A percentile compares a stretch with the other conserved stretches of the same genome.
These are phyloP conservation scores for Eupristina koningsbergeri DNA, from an alignment of 1,140 invertebrate genomes.

Conservation along the genomic window DNA sequence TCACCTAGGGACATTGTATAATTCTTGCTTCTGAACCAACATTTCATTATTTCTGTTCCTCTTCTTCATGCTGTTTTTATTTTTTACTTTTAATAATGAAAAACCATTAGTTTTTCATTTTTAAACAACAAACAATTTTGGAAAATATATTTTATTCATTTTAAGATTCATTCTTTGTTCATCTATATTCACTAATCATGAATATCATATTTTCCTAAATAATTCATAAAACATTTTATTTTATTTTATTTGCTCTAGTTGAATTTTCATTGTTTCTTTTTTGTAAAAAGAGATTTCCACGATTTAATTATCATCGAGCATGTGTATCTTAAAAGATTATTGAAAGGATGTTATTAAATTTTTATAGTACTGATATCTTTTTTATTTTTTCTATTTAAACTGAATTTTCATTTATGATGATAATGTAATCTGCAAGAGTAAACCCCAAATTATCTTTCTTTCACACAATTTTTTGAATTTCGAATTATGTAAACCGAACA, in stretches of 20 bases:
- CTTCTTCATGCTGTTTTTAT: constrained; percentile 11
- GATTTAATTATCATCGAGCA: constrained; percentile 26
- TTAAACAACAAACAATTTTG: not conserved
- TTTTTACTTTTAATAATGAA: not conserved
- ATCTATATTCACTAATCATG: not conserved
- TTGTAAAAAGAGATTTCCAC: not conserved
- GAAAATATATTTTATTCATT: not conserved
- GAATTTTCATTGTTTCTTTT: not conserved
- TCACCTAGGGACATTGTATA: not conserved
- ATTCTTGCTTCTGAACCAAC: constrained; percentile 9
- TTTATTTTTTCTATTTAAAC: constrained; percentile 32
- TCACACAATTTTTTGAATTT: constrained; percentile 41
- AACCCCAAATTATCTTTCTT: constrained; percentile 51
- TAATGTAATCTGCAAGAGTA: not conserved
- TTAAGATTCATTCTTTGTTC: not conserved
- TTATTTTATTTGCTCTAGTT: constrained; percentile 10
- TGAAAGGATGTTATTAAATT: not conserved
- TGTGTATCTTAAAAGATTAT: not conserved
- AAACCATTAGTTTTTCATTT: not conserved
- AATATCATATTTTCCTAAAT: not conserved
- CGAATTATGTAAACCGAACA: not conserved
- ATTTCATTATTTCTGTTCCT: constrained; percentile 30
- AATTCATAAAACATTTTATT: constrained; percentile 14
- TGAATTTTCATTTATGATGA: constrained; percentile 43
- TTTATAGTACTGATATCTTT: not conserved